Conservation (phyloP, 2,888 invertebrate species). For the Spodoptera picta region DNA sequence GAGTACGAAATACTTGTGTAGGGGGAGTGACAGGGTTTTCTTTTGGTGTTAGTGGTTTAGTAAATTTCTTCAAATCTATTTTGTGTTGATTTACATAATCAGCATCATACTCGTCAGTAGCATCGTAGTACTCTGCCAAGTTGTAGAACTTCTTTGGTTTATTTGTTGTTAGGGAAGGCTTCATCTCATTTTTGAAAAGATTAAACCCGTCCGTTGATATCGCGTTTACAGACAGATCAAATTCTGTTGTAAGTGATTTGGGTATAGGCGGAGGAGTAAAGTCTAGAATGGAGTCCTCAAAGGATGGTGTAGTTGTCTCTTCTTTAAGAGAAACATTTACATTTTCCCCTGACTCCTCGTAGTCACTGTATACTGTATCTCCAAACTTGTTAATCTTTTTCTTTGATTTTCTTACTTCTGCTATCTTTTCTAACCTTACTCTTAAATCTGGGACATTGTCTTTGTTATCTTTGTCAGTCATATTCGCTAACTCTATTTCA, state of each 20-base stretch:
- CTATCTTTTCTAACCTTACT: slow-evolving; percentile 79
- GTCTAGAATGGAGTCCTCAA: slow-evolving; percentile 6
- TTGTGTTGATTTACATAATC: slow-evolving; percentile 76
- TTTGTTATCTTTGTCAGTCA: slow-evolving; percentile 70
- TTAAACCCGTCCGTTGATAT: slow-evolving; percentile 36
- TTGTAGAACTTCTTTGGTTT: slow-evolving; percentile 68
- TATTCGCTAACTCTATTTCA: slow-evolving; percentile 73
- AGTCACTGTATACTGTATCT: slow-evolving; percentile 75
- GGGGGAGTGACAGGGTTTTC: slow-evolving; percentile 46
- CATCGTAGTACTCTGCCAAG: slow-evolving; percentile 74
- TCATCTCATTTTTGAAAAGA: slow-evolving; percentile 40
- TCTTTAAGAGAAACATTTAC: slow-evolving; percentile 42
- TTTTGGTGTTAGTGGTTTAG: slow-evolving; percentile 44
- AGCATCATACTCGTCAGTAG: slow-evolving; percentile 75
- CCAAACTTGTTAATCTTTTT: slow-evolving; percentile 76
- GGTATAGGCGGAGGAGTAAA: slow-evolving; percentile 22
- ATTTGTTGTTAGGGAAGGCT: slow-evolving; percentile 52
- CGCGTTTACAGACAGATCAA: slow-evolving; percentile 33
- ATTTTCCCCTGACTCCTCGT: slow-evolving; percentile 75
- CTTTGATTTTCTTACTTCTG: slow-evolving; percentile 79
- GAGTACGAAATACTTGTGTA: slow-evolving; percentile 48
- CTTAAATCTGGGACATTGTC: slow-evolving; percentile 75
- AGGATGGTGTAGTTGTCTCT: slow-evolving; percentile 33
- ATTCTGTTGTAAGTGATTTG: slow-evolving; percentile 24
- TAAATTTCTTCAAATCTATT: slow-evolving; percentile 77